Evolutionary conservation across 37 sponge, comb jelly and placozoan genomes (phyloP).

Genomic region (Amphimedon queenslandica): DNA sequence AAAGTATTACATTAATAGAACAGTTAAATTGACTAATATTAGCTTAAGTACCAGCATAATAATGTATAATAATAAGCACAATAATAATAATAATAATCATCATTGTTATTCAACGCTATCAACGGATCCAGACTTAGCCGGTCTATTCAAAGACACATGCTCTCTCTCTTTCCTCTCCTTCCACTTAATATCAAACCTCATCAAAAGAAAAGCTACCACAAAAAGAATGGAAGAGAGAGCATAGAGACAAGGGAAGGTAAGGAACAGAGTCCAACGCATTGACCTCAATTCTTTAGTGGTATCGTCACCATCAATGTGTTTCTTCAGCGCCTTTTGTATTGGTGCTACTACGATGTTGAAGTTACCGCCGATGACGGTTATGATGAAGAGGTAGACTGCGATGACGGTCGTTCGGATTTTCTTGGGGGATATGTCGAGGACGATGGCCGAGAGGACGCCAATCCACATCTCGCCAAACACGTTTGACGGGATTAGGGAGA

Average conservation of each 20-base stretch:
- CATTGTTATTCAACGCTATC: no score
- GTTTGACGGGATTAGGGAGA: slow-evolving; percentile 58
- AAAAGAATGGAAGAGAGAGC: slow-evolving; percentile 62
- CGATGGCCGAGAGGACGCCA: slow-evolving; percentile 72
- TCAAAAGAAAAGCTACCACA: slow-evolving; percentile 41
- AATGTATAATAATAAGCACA: no score
- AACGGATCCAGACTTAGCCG: not conserved
- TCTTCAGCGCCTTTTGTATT: slow-evolving; percentile 10
- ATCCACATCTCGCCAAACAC: slow-evolving; percentile 92
- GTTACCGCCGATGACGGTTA: slow-evolving; percentile 78
- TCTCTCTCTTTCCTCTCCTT: slow-evolving; percentile 16
- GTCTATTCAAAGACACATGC: not conserved
- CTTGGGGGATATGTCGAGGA: slow-evolving; percentile 57
- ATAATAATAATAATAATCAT: no score
- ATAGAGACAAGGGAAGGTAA: slow-evolving; percentile 68
- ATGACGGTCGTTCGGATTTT: slow-evolving; percentile 41
- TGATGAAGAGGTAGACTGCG: slow-evolving; percentile 75
- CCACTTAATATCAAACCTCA: slow-evolving; percentile 38
- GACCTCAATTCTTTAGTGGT: not conserved
- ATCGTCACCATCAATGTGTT: not conserved
- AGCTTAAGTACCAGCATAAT: no score
- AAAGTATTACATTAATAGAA: no score
- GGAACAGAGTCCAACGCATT: slow-evolving; percentile 33
- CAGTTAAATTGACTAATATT: no score
- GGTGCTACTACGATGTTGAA: slow-evolving; percentile 64